Percentiles rank a stretch among this genome's conserved stretches.
phyloP scores from a whole-genome alignment of 1,140 invertebrate species.

The Papilio aristodemus region DNA sequence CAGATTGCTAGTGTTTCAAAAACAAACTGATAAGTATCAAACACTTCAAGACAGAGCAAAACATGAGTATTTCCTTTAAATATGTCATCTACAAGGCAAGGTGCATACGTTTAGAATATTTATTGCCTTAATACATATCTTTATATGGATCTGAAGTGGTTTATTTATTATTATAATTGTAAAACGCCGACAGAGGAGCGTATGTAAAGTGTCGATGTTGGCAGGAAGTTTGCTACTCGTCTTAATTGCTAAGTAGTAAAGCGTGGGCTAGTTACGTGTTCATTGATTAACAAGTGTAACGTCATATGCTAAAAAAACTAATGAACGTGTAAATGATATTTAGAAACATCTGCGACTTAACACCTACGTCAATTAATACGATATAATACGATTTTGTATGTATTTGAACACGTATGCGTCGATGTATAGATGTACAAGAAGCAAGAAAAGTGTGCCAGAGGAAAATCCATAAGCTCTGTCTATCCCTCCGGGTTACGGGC shows the following conservation, averaged over 20 bases:
- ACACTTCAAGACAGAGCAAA: not conserved
- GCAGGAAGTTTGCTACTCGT: constrained; percentile 19
- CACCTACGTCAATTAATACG: constrained; percentile 2
- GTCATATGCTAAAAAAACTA: not conserved
- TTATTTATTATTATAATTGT: constrained; percentile 29
- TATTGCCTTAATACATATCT: constrained; percentile 20
- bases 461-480: too few species aligned
- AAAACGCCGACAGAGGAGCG: constrained; percentile 11
- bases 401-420: too few species aligned
- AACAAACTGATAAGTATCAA: not conserved
- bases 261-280: not conserved
- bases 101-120: constrained; percentile 11
- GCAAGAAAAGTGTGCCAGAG: too few species aligned
- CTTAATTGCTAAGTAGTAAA: constrained; percentile 23
- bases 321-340: not conserved
- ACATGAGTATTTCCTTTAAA: constrained; percentile 20
- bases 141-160: constrained; percentile 28
- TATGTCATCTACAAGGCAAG: constrained; percentile 14
- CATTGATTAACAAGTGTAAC: constrained; percentile 18
- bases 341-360: not conserved
- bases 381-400: too few species aligned
- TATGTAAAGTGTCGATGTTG: constrained; percentile 17
- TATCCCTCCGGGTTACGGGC: too few species aligned
- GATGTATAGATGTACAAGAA: too few species aligned
- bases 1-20: not conserved